Conservation (phyloP, 2,797 vertebrate species). For the Rhabdomys pumilio region DNA sequence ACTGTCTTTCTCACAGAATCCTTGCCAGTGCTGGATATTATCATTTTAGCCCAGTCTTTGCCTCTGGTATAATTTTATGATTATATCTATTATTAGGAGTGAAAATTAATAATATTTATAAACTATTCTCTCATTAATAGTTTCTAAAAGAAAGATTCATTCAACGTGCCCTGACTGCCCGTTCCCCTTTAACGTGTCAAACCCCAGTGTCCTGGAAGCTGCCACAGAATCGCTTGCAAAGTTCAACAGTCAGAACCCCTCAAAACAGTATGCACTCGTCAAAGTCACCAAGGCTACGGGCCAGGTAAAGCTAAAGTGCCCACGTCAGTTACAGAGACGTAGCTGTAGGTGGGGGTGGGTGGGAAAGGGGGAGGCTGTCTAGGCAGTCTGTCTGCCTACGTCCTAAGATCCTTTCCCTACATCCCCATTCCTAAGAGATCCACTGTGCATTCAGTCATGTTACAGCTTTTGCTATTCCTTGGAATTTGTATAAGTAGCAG, state of each 20-base stretch:
- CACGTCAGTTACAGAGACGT: neutral
- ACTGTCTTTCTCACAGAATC: neutral
- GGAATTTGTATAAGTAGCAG: neutral
- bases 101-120: slow-evolving; percentile 2
- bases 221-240: slow-evolving; percentile 80
- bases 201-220: slow-evolving; percentile 44
- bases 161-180: slow-evolving; percentile 85
- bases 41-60: neutral
- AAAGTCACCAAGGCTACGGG: slow-evolving; percentile 81
- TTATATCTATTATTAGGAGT: neutral
- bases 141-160: slow-evolving; percentile 40
- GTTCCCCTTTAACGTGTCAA: rapidly evolving
- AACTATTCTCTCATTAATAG: slow-evolving; percentile 77
- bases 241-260: slow-evolving; percentile 81
- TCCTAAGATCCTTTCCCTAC: neutral
- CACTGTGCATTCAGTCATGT: neutral
- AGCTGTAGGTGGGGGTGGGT: too few relatives aligned
- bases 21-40: neutral
- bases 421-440: neutral
- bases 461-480: neutral
- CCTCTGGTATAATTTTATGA: neutral
- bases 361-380: too few relatives aligned
- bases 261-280: slow-evolving; percentile 82
- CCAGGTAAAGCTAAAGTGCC: slow-evolving; percentile 84
- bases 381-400: neutral